These are phyloP conservation scores for Nomada fucata DNA, from an alignment of 2,888 invertebrate genomes.

Conservation along the genomic window DNA sequence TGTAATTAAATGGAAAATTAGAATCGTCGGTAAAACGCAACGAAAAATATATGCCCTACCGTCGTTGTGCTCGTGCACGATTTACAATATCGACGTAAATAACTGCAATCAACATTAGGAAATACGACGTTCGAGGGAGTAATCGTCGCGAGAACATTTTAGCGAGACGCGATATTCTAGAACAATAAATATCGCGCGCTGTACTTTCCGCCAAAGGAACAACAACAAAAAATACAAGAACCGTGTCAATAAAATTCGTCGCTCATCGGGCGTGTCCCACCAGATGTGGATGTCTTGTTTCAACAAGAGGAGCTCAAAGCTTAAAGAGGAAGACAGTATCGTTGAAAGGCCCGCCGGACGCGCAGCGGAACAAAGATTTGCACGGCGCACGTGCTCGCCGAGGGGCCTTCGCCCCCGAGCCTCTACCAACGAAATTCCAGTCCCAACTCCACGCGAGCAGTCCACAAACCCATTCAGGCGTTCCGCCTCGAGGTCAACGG, in stretches of 20 bases:
- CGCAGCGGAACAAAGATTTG: not conserved
- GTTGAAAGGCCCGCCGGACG: not conserved
- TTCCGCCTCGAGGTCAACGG: slow-evolving; percentile 15
- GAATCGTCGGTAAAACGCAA: not conserved
- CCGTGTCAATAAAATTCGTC: not conserved
- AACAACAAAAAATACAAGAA: no score
- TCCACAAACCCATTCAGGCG: not conserved
- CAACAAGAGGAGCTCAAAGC: no score
- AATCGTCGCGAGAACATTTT: no score
- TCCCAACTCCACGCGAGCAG: not conserved
- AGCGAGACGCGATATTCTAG: no score
- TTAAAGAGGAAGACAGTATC: no score
- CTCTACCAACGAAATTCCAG: not conserved
- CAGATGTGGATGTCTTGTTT: not conserved
- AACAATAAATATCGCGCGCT: no score
- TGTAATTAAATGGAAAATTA: not conserved
- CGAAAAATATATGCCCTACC: not conserved
- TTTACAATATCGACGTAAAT: no score
- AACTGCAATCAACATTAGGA: no score
- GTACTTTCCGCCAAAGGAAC: no score
- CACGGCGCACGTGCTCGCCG: not conserved
- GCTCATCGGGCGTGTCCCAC: not conserved
- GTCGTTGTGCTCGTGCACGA: not conserved
- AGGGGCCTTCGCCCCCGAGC: not conserved
- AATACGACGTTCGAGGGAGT: no score